Base-by-base conservation (phyloP, 2,888 invertebrate genomes). In the Spodoptera picta region DNA sequence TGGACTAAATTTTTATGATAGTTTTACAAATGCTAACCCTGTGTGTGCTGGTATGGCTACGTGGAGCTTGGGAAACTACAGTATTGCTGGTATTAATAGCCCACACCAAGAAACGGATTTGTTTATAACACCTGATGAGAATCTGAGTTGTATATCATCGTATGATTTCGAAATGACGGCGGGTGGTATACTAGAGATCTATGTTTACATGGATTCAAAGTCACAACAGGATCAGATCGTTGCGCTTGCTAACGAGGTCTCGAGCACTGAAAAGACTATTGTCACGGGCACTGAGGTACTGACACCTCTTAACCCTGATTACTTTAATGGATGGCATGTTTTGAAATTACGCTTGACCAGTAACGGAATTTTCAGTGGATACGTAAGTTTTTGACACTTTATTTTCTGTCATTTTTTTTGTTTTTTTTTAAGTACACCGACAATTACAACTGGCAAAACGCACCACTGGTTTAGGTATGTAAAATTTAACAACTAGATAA, bases 141-240 rank as follows among this genome's bases (percentile, higher is more conserved):
- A 14, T 10, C 48, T 83, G 43, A 85, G 85, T 58, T 86, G 86
- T 58, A 77, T 83, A n/a, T 75, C 82, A 4, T 86, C 85, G 0
- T 83, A 83, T 19, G 60, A 56, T 0, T 85, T 85, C 41, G 65
- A 75, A 46, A 78, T 84, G 75, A 66, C 60, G n/a, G 65, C 75
- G 4, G 54, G 48, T 9, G 85, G 86, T 19, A 54, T 58, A n/a
- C 14, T 86, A 12, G 83, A 86, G 62, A 74, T 77, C 10, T 80
- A 84, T 53, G 60, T 83, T 42, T 79, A 79, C 58, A 77, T 80
- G 67, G 69, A 79, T 19, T 67, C 78, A 14, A 60, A 47, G 23
- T 61, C 77, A 7, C 41, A 31, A 4, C 55, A 60, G 14, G 85
- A 84, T 70, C 79, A 80, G 44, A 59, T 85, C 27, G 69, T 77